Evolutionary conservation across 2,797 vertebrate species (phyloP).

Genomic region (Sparus aurata): DNA sequence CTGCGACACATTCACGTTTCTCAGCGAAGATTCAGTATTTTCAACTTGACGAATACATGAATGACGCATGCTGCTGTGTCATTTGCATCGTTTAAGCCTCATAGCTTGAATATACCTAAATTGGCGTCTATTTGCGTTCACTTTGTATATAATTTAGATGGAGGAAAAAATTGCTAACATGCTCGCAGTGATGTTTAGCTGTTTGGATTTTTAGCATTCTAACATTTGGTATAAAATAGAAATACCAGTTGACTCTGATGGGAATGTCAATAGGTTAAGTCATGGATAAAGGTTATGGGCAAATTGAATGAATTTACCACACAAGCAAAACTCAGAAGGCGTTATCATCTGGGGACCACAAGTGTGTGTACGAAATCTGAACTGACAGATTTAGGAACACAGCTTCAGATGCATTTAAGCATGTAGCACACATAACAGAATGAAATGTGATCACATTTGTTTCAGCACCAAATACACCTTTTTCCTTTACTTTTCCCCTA

Average conservation of each 20-base stretch:
- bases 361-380: neutral
- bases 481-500: conserved; percentile 40
- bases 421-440: conserved; percentile 39
- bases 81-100: too few species aligned
- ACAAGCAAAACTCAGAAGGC: neutral
- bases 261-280: neutral
- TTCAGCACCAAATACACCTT: conserved; percentile 51
- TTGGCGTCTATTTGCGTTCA: too few species aligned
- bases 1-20: too few species aligned
- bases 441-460: conserved; percentile 46
- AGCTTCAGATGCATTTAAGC: conserved; percentile 6
- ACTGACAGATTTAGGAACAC: conserved; percentile 2
- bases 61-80: too few species aligned
- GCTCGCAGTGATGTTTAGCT: neutral
- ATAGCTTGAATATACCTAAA: too few species aligned
- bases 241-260: neutral
- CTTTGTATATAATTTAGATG: too few species aligned
- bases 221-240: neutral
- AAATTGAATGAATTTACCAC: too few species aligned
- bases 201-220: neutral
- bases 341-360: conserved; percentile 19
- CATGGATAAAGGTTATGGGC: neutral
- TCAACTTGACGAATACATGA: too few species aligned
- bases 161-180: neutral
- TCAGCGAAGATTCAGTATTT: too few species aligned